These are phyloP conservation scores for Hymenochirus boettgeri DNA, from an alignment of 2,113 vertebrate genomes.

Conservation along the genomic window DNA sequence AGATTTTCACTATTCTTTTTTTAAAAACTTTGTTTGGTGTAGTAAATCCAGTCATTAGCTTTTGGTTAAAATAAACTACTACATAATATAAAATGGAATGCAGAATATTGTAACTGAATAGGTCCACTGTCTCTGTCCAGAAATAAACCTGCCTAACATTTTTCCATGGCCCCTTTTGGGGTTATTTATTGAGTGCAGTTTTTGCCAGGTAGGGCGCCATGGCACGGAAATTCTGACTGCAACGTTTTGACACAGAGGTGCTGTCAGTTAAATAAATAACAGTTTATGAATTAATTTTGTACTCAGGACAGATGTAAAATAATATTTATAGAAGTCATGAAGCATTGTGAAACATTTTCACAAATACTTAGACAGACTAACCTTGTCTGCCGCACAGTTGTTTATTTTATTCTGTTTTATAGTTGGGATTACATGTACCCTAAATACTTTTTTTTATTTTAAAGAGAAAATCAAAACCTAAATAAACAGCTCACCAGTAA, in stretches of 20 bases:
- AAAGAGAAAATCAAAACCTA: background rate
- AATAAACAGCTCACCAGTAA: background rate
- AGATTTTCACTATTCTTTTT: too few relatives aligned
- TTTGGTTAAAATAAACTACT: background rate
- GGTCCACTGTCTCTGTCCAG: background rate
- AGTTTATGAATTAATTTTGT: background rate
- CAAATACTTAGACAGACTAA: background rate
- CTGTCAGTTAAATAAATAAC: background rate
- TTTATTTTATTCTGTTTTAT: background rate
- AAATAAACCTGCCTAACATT: background rate
- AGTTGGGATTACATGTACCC: slow-evolving; percentile 3
- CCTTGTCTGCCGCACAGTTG: background rate
- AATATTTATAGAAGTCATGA: slow-evolving; percentile 1
- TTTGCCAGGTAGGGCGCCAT: background rate
- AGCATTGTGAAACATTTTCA: slow-evolving; percentile 4
- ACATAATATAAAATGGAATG: slow-evolving; percentile 8
- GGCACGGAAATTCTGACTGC: background rate
- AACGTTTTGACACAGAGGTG: background rate
- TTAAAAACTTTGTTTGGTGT: too few relatives aligned
- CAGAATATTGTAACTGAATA: slow-evolving; percentile 7
- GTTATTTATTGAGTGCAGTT: background rate
- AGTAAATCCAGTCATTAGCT: background rate
- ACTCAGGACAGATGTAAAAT: slow-evolving; percentile 1
- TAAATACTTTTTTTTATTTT: background rate
- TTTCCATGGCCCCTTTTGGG: slow-evolving; percentile 7